Percentiles rank a stretch among this genome's conserved stretches.
These are phyloP conservation scores for Emmelina monodactyla DNA, from an alignment of 2,888 invertebrate genomes.

Conservation along the genomic window DNA sequence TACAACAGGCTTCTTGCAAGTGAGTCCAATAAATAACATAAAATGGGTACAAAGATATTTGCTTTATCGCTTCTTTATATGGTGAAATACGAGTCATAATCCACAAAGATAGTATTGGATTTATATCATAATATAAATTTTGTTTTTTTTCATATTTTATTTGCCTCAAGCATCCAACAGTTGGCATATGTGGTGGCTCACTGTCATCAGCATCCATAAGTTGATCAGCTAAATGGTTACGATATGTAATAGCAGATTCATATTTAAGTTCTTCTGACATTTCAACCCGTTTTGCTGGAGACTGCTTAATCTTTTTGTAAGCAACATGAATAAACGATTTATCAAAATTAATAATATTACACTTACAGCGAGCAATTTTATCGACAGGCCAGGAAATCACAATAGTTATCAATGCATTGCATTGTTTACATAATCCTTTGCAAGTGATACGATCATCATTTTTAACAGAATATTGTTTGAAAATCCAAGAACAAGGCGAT, in stretches of 20 bases:
- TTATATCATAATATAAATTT: neutral
- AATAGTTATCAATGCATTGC: slow-evolving; percentile 9
- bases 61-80: neutral
- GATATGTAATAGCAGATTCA: slow-evolving; percentile 9
- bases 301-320: slow-evolving; percentile 9
- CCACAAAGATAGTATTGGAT: neutral
- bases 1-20: neutral
- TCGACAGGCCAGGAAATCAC: slow-evolving; percentile 10
- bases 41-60: neutral
- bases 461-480: neutral
- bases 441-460: slow-evolving; percentile 4
- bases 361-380: slow-evolving; percentile 9
- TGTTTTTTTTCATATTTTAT: neutral
- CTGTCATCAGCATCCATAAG: slow-evolving; percentile 6
- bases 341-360: slow-evolving; percentile 6
- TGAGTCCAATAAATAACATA: neutral
- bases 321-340: slow-evolving; percentile 8
- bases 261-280: slow-evolving; percentile 9
- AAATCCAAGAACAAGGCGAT: neutral
- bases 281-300: slow-evolving; percentile 9
- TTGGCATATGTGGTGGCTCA: slow-evolving; percentile 9
- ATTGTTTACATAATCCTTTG: slow-evolving; percentile 11
- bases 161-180: neutral
- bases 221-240: slow-evolving; percentile 9
- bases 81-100: neutral